Conservation (phyloP, 2,888 invertebrate genomes). For the Drosophila ustulata region DNA sequence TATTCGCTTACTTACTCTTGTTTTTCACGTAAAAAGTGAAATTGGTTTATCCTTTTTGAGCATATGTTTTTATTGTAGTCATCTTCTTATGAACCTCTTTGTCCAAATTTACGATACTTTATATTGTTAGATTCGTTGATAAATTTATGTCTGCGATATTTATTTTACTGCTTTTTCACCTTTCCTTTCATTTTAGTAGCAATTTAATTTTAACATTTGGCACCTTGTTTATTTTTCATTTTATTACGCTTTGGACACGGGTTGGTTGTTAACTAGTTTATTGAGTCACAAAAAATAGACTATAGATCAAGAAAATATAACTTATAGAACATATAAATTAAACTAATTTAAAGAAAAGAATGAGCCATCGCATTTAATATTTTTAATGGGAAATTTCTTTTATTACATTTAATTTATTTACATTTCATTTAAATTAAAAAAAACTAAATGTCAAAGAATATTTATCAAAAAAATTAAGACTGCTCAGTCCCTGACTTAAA, state of each 20-base stretch:
- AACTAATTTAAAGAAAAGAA: no score
- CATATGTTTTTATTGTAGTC: conserved; percentile 16
- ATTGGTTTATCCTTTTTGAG: conserved; percentile 20
- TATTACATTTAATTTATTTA: no score
- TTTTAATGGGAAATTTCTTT: no score
- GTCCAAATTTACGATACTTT: conserved; percentile 10
- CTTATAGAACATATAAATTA: no score
- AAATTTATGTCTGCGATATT: not conserved
- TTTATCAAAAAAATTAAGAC: no score
- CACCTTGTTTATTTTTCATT: not conserved
- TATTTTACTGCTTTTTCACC: conserved; percentile 12
- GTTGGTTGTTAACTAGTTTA: conserved; percentile 22
- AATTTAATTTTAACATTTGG: conserved; percentile 29
- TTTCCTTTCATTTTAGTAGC: conserved; percentile 36
- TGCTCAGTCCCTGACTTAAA: no score
- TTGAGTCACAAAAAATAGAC: not conserved
- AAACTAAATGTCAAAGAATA: no score
- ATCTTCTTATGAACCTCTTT: conserved; percentile 13
- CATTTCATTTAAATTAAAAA: no score
- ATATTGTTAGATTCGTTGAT: not conserved
- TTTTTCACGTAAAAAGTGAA: conserved; percentile 14
- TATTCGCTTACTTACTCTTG: conserved; percentile 8
- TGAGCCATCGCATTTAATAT: no score
- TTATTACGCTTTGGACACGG: conserved; percentile 10
- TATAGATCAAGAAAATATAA: no score